phyloP scores from a whole-genome alignment of 2,113 vertebrate species.

The Sardina pilchardus region DNA sequence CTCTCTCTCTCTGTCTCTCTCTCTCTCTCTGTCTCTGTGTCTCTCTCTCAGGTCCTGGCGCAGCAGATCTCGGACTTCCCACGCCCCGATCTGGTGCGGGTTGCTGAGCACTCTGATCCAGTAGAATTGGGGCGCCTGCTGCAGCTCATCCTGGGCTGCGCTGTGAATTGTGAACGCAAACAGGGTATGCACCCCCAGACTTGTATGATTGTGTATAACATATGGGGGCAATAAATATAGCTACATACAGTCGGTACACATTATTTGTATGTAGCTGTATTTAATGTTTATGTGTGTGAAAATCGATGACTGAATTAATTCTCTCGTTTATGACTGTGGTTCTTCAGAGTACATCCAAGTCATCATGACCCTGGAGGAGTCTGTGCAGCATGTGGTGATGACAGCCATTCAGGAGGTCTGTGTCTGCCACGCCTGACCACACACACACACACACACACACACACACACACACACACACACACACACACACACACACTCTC shows the following conservation, averaged over 20 bases:
- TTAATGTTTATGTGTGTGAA: too few species aligned
- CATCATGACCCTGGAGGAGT: constrained; percentile 97
- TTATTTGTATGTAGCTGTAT: too few species aligned
- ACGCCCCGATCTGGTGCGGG: constrained; percentile 82
- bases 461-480: too few species aligned
- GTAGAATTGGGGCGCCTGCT: constrained; percentile 87
- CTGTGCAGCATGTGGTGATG: constrained; percentile 98
- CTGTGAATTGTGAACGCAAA: constrained; percentile 93
- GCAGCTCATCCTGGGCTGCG: constrained; percentile 94
- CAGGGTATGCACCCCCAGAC: constrained; percentile 74
- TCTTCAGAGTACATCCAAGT: constrained; percentile 90
- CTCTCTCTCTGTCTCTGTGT: not conserved
- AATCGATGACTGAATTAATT: not conserved
- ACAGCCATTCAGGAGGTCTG: constrained; percentile 96
- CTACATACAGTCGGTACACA: too few species aligned
- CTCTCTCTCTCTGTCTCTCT: not conserved
- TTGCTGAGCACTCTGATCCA: constrained; percentile 82
- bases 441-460: too few species aligned
- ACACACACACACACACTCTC: too few species aligned
- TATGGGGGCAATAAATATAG: too few species aligned
- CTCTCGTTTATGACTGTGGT: not conserved
- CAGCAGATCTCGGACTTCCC: constrained; percentile 89
- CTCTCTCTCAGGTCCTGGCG: constrained; percentile 76
- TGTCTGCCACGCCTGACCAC: not conserved
- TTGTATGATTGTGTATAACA: too few species aligned